Base-by-base conservation (phyloP, 2,888 invertebrate species). In the Drosophila macrothrix region DNA sequence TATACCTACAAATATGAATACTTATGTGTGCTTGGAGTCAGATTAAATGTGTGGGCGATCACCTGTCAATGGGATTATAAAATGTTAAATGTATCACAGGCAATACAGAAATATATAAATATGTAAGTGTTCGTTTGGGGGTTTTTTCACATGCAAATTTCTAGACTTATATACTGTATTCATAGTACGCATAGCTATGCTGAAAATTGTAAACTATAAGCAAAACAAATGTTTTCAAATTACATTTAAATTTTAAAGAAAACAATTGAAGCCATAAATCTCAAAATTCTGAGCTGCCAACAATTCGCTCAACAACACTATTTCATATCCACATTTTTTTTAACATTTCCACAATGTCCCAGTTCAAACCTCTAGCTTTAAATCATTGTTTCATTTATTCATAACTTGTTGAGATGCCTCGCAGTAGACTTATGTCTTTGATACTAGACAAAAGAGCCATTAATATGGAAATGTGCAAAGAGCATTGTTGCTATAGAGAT, bases 1-100 rank as follows among this genome's bases (percentile, higher is more conserved):
- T 79, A 82, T 64, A 50, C 60, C 41, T 16, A n/a, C 31, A 39
- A 33, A 53, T 55, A 31, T 14, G n/a, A 25, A 33, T 37, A 31
- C n/a, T 19, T 49, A 43, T 56, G 31, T 16, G 19, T n/a, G 10
- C 35, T 55, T n/a, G 0, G 14, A 41, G 25, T 33, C 1, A 55
- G 22, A 5, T 25, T 22, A 5, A 35, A 35, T 37, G 19, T 46
- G 19, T 49, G 41, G 33, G 59, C 28, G 59, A 29, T 4, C 37
- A 59, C 6, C 41, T 35, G 50, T 28, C 60, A 60, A 39, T 60
- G 25, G 25, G 33, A 60, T 60, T 65, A 65, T 33, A n/a, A 22
- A 46, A 35, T 28, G 12, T 43, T 35, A 16, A 31, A 33, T 22
- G 10, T 39, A 29, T 29, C 29, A 33, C 28, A 14, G 16, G 19